Base-by-base conservation (phyloP, 2,797 vertebrate species). In the Neomorphus geoffroyi region DNA sequence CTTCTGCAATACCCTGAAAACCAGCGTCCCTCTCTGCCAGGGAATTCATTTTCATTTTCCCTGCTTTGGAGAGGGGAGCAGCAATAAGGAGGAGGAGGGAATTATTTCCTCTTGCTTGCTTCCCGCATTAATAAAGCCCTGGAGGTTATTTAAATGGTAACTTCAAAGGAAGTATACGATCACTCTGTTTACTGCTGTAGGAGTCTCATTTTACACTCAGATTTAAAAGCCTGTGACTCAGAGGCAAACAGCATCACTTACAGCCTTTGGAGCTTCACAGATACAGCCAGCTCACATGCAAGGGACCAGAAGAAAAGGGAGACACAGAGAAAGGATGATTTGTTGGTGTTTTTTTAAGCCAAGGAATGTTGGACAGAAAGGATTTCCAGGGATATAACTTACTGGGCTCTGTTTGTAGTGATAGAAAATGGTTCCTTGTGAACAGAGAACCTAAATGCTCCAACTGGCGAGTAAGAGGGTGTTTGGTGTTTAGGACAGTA, bases 111-210 rank as follows among this genome's bases (percentile, higher is more conserved):
- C 46, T 86, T 61, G 84, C 86, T 85, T 9, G 5, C 83, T 86
- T 83, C 89, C 73, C 2, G 26, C 78, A 96, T 94, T 93, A 93
- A 70, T 39, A 86, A 91, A 92, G 85, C 96, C 96, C 96, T 95
- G 58, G 93, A 93, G 96, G 96, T 94, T 96, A 95, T 96, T 97
- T 91, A 94, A 96, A 96, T 86, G 79, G 90, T 45, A 95, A 94
- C 95, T 97, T 97, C 97, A 97, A 97, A 97, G 94, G 90, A 94
- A 75, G 92, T 77, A 51, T 74, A 69, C 58, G 89, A 95, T 93
- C 39, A 1, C 67, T 85, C 90, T 94, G 78, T 94, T 94, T 92
- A 86, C 74, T 88, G 93, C 94, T 89, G 92, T 72, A 92, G 88
- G 85, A 96, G 85, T 72, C 86, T 94, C 95, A 93, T 95, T 96